A percentile compares a stretch with the other conserved stretches of the same genome.
These are phyloP conservation scores for Chloroclystis v-ata DNA, from an alignment of 2,888 invertebrate species.

Conservation along the genomic window DNA sequence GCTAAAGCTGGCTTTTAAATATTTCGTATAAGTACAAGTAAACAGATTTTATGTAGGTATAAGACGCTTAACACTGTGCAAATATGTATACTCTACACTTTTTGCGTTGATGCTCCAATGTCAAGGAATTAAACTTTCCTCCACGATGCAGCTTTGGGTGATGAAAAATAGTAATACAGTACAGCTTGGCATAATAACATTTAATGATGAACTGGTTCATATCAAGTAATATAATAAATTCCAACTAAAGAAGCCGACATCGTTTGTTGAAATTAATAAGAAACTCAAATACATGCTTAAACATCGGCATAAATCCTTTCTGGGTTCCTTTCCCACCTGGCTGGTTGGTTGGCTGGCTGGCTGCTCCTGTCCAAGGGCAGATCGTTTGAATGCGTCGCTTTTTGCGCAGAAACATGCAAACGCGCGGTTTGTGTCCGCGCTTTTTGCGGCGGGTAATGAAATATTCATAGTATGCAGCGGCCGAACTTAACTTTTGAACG, in stretches of 20 bases:
- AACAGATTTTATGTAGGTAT: too few species aligned
- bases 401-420: slow-evolving; percentile 45
- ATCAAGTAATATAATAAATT: too few species aligned
- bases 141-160: too few species aligned
- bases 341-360: slow-evolving; percentile 28
- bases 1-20: too few species aligned
- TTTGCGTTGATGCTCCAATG: too few species aligned
- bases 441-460: slow-evolving; percentile 54
- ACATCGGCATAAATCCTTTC: slow-evolving; percentile 17
- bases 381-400: slow-evolving; percentile 48
- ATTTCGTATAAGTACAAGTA: too few species aligned
- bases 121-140: too few species aligned
- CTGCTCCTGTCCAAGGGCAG: slow-evolving; percentile 36
- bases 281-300: slow-evolving; percentile 11
- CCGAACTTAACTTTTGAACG: slow-evolving; percentile 24
- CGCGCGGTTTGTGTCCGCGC: slow-evolving; percentile 38
- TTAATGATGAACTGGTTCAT: too few species aligned
- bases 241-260: slow-evolving; percentile 4
- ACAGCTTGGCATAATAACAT: too few species aligned
- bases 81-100: too few species aligned
- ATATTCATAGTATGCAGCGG: slow-evolving; percentile 56
- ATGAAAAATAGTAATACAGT: too few species aligned
- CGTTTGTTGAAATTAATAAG: slow-evolving; percentile 1
- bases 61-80: too few species aligned
- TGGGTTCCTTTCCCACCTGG: slow-evolving; percentile 13